Evolutionary conservation across 2,888 invertebrate species (phyloP).

Genomic region (Ophion slaviceki): DNA sequence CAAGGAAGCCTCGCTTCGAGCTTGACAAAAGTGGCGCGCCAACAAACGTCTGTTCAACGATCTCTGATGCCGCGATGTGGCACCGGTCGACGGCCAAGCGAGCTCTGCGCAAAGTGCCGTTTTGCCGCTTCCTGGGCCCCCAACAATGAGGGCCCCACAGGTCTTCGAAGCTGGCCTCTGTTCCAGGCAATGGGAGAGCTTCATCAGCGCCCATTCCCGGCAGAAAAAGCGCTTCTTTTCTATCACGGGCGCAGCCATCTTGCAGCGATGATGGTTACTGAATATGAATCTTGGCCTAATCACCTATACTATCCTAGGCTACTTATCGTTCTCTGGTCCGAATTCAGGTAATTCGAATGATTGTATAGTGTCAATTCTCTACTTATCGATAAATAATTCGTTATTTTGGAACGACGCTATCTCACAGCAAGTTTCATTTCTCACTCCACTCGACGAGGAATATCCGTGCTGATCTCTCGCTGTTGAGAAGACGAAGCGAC

Average conservation of each 20-base stretch:
- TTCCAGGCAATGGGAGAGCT: conserved; percentile 95
- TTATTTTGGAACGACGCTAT: conserved; percentile 18
- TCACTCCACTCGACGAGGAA: conserved; percentile 14
- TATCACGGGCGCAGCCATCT: conserved; percentile 82
- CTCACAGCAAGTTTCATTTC: conserved; percentile 49
- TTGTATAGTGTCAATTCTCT: conserved; percentile 32
- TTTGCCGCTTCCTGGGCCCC: conserved; percentile 97
- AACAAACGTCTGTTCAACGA: conserved; percentile 91
- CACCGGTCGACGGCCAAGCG: conserved; percentile 88
- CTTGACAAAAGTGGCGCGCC: conserved; percentile 95
- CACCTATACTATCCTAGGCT: not conserved
- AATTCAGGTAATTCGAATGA: not conserved
- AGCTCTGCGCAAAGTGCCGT: conserved; percentile 94
- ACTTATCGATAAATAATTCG: conserved; percentile 41
- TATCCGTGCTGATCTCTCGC: conserved; percentile 19
- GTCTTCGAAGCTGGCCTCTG: conserved; percentile 93
- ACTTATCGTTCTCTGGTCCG: not conserved
- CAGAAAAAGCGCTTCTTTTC: conserved; percentile 93
- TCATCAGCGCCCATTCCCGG: conserved; percentile 98
- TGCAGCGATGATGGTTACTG: not conserved
- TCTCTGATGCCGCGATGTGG: conserved; percentile 89
- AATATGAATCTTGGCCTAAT: not conserved
- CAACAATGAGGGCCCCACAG: conserved; percentile 94
- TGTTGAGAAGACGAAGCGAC: not conserved
- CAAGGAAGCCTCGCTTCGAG: conserved; percentile 93